These are phyloP conservation scores for Lomographa bimaculata DNA, from an alignment of 2,888 invertebrate species.

Conservation along the genomic window DNA sequence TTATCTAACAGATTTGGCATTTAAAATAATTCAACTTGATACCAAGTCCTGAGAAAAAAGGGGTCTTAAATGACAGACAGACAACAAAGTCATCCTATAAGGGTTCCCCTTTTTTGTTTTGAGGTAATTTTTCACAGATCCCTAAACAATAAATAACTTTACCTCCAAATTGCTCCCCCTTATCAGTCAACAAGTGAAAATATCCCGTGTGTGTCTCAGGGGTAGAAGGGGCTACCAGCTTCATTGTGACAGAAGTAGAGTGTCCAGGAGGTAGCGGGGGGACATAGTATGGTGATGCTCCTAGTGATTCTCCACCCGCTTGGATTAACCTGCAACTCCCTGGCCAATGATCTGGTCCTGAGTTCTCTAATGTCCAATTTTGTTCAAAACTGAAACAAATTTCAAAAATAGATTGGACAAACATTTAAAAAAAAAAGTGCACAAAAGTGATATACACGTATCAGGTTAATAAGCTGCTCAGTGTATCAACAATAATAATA, in stretches of 20 bases:
- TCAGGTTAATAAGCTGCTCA: no score
- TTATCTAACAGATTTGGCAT: no score
- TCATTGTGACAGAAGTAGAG: constrained; percentile 89
- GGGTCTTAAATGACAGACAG: no score
- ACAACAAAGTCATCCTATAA: no score
- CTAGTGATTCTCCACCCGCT: constrained; percentile 84
- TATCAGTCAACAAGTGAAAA: constrained; percentile 94
- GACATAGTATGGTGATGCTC: constrained; percentile 83
- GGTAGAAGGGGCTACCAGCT: constrained; percentile 90
- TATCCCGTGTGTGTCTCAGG: constrained; percentile 92
- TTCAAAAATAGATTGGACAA: no score
- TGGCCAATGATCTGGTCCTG: constrained; percentile 95
- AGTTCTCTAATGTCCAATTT: constrained; percentile 94
- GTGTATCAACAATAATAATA: no score
- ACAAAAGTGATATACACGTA: no score
- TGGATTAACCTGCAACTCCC: constrained; percentile 90
- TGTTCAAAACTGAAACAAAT: constrained; percentile 88
- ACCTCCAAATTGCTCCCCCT: constrained; percentile 97
- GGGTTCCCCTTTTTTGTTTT: no score
- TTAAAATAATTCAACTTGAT: no score
- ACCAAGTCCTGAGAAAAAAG: no score
- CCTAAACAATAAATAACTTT: constrained; percentile 35
- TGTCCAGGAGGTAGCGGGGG: constrained; percentile 90
- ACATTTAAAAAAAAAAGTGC: no score
- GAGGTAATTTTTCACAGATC: no score